Conservation (phyloP, 2,888 invertebrate genomes). For the Mythimna impura region DNA sequence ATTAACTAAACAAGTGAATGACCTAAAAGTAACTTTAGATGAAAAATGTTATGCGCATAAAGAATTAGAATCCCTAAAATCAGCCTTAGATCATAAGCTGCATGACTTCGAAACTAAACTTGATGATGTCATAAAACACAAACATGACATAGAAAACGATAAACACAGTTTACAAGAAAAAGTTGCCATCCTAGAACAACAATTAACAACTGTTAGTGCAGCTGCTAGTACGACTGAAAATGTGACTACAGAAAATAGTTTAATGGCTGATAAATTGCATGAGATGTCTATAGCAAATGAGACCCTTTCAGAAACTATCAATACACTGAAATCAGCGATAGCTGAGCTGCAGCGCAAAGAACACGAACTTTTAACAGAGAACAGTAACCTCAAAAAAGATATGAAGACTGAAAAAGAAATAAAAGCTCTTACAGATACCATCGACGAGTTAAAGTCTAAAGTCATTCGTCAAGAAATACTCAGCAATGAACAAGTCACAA, state of each 20-base stretch:
- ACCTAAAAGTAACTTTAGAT: conserved; percentile 76
- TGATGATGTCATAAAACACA: conserved; percentile 55
- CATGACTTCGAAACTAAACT: conserved; percentile 60
- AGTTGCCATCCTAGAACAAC: conserved; percentile 63
- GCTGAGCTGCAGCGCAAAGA: conserved; percentile 63
- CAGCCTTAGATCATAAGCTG: conserved; percentile 56
- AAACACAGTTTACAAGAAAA: conserved; percentile 72
- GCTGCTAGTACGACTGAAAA: conserved; percentile 52
- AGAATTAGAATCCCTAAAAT: conserved; percentile 56
- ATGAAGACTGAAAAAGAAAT: conserved; percentile 59
- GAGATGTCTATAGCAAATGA: conserved; percentile 69
- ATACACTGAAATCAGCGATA: conserved; percentile 66
- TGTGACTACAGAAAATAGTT: conserved; percentile 66
- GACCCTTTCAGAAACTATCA: conserved; percentile 66
- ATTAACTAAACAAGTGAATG: conserved; percentile 84
- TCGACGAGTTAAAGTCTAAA: conserved; percentile 73
- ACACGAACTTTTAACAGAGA: conserved; percentile 68
- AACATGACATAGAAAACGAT: conserved; percentile 69
- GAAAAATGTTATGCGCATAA: conserved; percentile 57
- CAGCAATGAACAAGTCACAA: conserved; percentile 69
- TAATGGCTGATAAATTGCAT: conserved; percentile 65
- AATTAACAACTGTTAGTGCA: conserved; percentile 54
- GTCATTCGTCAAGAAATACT: conserved; percentile 69
- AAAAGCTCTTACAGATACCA: conserved; percentile 65
- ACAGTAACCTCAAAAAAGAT: conserved; percentile 68